phyloP scores from a whole-genome alignment of 2,888 invertebrate genomes.

The Euproctis similis region DNA sequence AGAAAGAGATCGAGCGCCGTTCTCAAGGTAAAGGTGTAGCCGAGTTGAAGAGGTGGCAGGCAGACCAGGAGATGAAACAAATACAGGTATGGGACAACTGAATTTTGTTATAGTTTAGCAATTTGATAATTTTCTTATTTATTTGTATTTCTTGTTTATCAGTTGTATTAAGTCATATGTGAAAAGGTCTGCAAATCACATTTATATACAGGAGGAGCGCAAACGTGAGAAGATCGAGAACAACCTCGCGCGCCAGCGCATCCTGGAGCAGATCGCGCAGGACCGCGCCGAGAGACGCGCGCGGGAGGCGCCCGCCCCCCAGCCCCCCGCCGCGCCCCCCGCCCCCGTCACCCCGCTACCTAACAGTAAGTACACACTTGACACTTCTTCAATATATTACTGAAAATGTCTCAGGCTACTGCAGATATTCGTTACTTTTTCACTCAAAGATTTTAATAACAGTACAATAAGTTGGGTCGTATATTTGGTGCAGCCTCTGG shows the following conservation, averaged over 20 bases:
- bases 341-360: slow-evolving; percentile 10
- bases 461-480: no score
- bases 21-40: slow-evolving; percentile 83
- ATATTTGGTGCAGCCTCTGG: slow-evolving; percentile 47
- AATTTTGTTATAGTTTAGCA: no score
- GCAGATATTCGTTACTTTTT: no score
- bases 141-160: no score
- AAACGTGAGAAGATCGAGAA: slow-evolving; percentile 86
- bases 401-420: no score
- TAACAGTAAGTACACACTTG: neutral
- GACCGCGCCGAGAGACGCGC: slow-evolving; percentile 83
- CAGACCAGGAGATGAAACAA: slow-evolving; percentile 84
- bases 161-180: no score
- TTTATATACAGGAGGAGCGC: slow-evolving; percentile 78
- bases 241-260: slow-evolving; percentile 82
- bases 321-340: slow-evolving; percentile 10
- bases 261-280: slow-evolving; percentile 88
- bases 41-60: slow-evolving; percentile 82
- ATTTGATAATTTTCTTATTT: no score
- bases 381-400: no score
- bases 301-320: slow-evolving; percentile 27
- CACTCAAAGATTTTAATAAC: no score
- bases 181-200: no score
- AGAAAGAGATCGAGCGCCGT: slow-evolving; percentile 83
- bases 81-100: no score